These are phyloP conservation scores for Teleogryllus oceanicus DNA, from an alignment of 2,888 invertebrate species.

Conservation along the genomic window DNA sequence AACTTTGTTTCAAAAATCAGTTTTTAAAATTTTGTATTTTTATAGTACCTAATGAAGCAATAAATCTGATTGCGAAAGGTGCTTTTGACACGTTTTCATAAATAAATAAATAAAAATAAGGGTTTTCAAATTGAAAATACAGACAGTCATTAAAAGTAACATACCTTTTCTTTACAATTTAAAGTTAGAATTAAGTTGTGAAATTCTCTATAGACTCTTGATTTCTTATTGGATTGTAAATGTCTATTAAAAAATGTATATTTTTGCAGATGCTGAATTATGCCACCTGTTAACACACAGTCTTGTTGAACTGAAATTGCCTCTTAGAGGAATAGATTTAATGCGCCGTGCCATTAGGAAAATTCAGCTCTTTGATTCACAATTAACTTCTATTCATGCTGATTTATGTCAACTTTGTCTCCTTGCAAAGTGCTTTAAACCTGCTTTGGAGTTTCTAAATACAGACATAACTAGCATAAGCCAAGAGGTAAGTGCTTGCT, in stretches of 20 bases:
- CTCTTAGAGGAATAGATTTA: slow-evolving; percentile 78
- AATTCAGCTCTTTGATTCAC: slow-evolving; percentile 80
- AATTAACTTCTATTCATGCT: slow-evolving; percentile 90
- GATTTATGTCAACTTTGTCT: slow-evolving; percentile 90
- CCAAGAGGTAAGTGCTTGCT: slow-evolving; percentile 60
- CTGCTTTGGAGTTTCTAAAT: slow-evolving; percentile 82
- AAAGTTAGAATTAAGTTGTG: neutral
- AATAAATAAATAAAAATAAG: too few species aligned
- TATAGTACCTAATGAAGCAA: too few species aligned
- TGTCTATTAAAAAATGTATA: neutral
- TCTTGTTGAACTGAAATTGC: slow-evolving; percentile 72
- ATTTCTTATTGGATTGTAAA: slow-evolving; percentile 19
- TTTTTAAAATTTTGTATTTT: too few species aligned
- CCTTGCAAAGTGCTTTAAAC: slow-evolving; percentile 85
- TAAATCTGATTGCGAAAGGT: too few species aligned
- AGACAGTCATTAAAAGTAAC: too few species aligned
- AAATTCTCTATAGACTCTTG: neutral
- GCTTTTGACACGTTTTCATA: too few species aligned
- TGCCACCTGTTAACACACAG: slow-evolving; percentile 80
- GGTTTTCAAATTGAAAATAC: too few species aligned
- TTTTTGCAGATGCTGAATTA: slow-evolving; percentile 74
- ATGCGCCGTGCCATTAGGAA: slow-evolving; percentile 81
- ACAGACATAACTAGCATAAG: slow-evolving; percentile 89
- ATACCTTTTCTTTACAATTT: neutral
- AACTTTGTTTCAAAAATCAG: too few species aligned